Conservation (phyloP, 2,797 vertebrate genomes). For the Lutjanus argentimaculatus region DNA sequence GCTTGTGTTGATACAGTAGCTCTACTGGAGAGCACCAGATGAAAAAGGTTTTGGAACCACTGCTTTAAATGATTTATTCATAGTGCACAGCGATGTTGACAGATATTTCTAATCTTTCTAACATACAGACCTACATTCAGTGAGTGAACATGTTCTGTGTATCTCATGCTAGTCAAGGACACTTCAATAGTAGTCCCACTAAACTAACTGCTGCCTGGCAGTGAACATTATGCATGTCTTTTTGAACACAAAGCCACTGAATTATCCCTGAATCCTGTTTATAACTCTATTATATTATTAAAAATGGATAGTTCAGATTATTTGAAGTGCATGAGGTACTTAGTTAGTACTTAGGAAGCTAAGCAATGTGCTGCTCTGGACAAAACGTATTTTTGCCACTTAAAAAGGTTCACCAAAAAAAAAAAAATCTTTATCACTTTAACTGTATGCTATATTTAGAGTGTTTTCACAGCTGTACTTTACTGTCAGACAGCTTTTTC, state of each 20-base stretch:
- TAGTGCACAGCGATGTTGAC: neutral
- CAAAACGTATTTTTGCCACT: no score
- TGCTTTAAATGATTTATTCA: conserved; percentile 4
- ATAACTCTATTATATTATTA: neutral
- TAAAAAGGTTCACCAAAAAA: no score
- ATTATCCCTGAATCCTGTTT: conserved; percentile 19
- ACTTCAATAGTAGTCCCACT: neutral
- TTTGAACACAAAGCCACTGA: neutral
- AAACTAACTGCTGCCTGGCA: neutral
- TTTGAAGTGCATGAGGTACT: no score
- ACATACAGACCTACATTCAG: neutral
- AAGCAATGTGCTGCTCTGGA: no score
- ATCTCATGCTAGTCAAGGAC: neutral
- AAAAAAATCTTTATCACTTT: no score
- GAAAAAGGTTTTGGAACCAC: neutral
- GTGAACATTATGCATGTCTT: neutral
- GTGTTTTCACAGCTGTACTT: no score
- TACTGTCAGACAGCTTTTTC: no score
- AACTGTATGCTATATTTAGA: no score
- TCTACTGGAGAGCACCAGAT: neutral
- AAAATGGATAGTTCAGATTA: no score
- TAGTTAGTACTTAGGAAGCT: no score
- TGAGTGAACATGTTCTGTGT: neutral
- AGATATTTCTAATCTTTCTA: neutral
- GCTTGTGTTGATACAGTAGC: neutral